These are phyloP conservation scores for Metaphire vulgaris DNA, from an alignment of 1,140 invertebrate species.

Conservation along the genomic window DNA sequence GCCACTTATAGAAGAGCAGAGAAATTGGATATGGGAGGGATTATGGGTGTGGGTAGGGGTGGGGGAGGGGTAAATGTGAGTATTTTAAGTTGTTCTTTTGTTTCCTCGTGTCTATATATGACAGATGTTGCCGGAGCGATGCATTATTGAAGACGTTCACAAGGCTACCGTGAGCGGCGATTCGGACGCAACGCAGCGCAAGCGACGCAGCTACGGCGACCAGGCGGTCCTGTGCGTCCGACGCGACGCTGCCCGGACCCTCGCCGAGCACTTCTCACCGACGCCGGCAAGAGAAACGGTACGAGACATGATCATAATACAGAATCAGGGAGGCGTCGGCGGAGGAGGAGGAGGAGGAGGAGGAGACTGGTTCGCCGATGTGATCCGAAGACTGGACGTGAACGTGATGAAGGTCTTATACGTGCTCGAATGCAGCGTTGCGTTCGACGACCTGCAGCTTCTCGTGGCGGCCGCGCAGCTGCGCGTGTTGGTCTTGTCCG, in stretches of 20 bases:
- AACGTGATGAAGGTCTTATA: neutral
- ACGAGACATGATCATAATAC: neutral
- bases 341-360: slow-evolving; percentile 1
- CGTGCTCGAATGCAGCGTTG: neutral
- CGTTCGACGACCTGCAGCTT: neutral
- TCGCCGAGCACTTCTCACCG: neutral
- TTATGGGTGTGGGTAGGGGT: no score
- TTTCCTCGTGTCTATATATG: no score
- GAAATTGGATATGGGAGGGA: no score
- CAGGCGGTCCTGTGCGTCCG: neutral
- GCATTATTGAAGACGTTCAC: neutral
- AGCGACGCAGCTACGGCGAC: neutral
- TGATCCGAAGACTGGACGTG: neutral
- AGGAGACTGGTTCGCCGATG: neutral
- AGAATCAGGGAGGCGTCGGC: neutral
- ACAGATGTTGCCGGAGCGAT: neutral
- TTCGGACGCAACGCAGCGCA: neutral
- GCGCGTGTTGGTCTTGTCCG: slow-evolving; percentile 23
- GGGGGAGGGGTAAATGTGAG: no score
- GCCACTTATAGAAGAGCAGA: no score
- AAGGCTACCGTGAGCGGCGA: neutral
- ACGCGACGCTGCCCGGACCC: neutral
- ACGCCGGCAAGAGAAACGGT: neutral
- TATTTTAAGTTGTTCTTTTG: no score
- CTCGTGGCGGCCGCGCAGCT: neutral